These are phyloP conservation scores for Mellilla xanthometata DNA, from an alignment of 2,888 invertebrate species.

Conservation along the genomic window DNA sequence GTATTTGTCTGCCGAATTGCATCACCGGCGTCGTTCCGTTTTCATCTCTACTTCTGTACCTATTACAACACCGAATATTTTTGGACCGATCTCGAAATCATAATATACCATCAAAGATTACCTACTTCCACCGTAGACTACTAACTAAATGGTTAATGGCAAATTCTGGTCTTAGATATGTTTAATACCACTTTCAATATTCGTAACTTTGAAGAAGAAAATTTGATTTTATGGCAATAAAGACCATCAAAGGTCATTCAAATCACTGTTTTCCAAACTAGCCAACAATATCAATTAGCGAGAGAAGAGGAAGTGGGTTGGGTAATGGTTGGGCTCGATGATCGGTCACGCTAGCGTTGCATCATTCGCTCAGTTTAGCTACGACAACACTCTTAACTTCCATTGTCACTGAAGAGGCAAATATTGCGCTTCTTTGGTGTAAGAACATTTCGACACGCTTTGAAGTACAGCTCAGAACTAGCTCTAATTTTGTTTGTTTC, in stretches of 20 bases:
- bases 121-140: no score
- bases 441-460: constrained; percentile 39
- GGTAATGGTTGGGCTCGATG: constrained; percentile 11
- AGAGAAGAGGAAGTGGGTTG: constrained; percentile 16
- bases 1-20: neutral
- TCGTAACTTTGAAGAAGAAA: no score
- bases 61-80: no score
- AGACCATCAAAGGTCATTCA: constrained; percentile 2
- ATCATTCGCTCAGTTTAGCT: constrained; percentile 24
- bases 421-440: constrained; percentile 1
- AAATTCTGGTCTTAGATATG: no score
- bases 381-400: constrained; percentile 9
- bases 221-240: constrained; percentile 1
- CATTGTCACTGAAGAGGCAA: constrained; percentile 7
- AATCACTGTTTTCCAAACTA: constrained; percentile 3
- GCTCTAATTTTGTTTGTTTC: no score
- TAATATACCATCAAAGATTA: no score
- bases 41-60: neutral
- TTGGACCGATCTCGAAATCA: no score
- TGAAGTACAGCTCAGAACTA: no score
- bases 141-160: no score
- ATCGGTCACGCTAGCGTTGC: constrained; percentile 24
- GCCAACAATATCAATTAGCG: constrained; percentile 13
- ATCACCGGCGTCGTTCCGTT: constrained; percentile 3
- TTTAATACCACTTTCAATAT: no score